phyloP scores from a whole-genome alignment of 1,140 invertebrate genomes.

The Ephestia elutella region DNA sequence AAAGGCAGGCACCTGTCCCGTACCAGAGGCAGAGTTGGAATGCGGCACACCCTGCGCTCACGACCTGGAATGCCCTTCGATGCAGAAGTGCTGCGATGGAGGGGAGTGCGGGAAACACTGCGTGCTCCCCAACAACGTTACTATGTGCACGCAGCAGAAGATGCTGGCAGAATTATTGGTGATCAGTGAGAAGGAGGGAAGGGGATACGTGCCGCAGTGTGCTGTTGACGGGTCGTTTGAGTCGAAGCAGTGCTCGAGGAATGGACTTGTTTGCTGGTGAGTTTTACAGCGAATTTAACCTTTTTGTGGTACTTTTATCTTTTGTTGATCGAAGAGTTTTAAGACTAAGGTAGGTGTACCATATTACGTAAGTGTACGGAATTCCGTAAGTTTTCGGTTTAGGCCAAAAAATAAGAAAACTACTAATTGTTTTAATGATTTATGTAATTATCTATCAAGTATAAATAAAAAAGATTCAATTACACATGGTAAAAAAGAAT shows the following conservation, averaged over 20 bases:
- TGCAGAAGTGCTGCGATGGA: conserved; percentile 86
- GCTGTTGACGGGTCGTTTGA: conserved; percentile 81
- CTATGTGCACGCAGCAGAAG: conserved; percentile 84
- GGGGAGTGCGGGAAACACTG: conserved; percentile 81
- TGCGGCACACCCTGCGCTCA: conserved; percentile 82
- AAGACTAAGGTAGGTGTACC: no score
- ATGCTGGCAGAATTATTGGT: conserved; percentile 84
- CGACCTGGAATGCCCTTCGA: conserved; percentile 85
- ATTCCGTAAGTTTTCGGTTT: no score
- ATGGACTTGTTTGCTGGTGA: conserved; percentile 88
- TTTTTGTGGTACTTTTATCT: no score
- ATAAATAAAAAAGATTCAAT: no score
- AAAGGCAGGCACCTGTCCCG: conserved; percentile 84
- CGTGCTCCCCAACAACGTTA: conserved; percentile 80
- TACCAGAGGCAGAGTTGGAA: conserved; percentile 50
- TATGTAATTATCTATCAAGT: no score
- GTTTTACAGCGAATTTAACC: conserved; percentile 11
- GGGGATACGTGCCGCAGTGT: conserved; percentile 89
- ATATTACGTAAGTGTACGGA: no score
- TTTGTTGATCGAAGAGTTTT: no score
- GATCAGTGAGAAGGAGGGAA: conserved; percentile 84
- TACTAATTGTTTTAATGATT: no score
- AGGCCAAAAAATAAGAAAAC: no score
- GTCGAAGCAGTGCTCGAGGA: conserved; percentile 84
- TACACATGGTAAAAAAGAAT: no score